These are phyloP conservation scores for Pararge aegeria DNA, from an alignment of 1,140 invertebrate genomes.

Conservation along the genomic window DNA sequence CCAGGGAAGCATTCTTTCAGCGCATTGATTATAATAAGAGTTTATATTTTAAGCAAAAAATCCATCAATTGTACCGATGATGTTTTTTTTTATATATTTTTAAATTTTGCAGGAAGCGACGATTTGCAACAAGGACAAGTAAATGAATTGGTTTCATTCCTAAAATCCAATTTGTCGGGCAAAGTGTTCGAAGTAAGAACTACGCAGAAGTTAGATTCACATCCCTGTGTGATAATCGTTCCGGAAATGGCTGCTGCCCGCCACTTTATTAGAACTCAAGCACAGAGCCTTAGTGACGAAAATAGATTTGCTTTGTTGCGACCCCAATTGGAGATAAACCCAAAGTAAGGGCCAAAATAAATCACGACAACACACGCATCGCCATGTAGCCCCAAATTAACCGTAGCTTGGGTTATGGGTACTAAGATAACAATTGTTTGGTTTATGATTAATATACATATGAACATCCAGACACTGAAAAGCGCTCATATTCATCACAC, in stretches of 20 bases:
- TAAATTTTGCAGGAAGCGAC: constrained; percentile 79
- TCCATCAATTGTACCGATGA: no score
- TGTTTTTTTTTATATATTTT: neutral
- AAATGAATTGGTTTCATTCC: constrained; percentile 88
- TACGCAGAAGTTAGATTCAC: constrained; percentile 90
- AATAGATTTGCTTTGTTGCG: constrained; percentile 92
- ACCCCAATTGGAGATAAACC: constrained; percentile 96
- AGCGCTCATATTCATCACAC: no score
- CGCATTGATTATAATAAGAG: no score
- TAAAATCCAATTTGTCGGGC: constrained; percentile 87
- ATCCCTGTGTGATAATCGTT: constrained; percentile 96
- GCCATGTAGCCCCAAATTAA: no score
- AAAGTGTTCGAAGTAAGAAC: constrained; percentile 91
- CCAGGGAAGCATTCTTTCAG: no score
- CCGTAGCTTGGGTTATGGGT: no score
- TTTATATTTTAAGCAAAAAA: neutral
- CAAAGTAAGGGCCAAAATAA: constrained; percentile 83
- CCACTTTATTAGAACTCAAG: constrained; percentile 95
- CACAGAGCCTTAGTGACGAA: constrained; percentile 91
- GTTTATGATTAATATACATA: no score
- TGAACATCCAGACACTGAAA: no score
- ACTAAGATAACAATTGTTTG: no score
- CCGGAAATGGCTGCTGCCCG: constrained; percentile 97
- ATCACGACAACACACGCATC: no score
- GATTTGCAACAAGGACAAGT: constrained; percentile 87